Evolutionary conservation across 2,113 vertebrate species (phyloP), one percentile per base, ranked within the genome.

Genomic region (Gambusia holbrooki): DNA sequence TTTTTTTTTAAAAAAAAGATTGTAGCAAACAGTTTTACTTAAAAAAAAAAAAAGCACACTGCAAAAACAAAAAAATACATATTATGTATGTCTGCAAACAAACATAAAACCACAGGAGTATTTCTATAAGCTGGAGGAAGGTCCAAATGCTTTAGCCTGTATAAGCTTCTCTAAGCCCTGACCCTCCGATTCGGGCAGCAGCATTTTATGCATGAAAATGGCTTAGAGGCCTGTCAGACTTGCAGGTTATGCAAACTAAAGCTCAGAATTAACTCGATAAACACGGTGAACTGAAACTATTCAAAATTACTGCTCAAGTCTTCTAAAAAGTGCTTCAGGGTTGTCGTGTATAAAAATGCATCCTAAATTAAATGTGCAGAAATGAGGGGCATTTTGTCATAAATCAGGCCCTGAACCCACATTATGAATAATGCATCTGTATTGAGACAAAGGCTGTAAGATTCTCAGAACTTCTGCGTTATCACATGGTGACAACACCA

Each of bases 161-260:
- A 81, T 84, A 90, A 92, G 85, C 89, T 80, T 42, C 88, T 86
- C 77, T 84, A 88, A 90, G 74, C 76, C 66, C 79, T 73, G 60
- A 81, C 80, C 51, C 77, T 84, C 78, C 73, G 81, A 71, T 81
- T 83, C 74, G 74, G 79, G 79, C 73, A 76, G 87, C 83, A 80
- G 80, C 82, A 84, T 77, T 76, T 76, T 76, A 19, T 74, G 84
- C 25, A 51, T 90, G 84, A 87, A 88, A 90, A 84, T 69, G 79
- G 87, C 79, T 92, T 86, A 91, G 69, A 84, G 79, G 68, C 79
- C 79, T 83, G 84, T 86, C 84, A 73, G 71, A 71, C 71, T 80
- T 60, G 82, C 80, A 85, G 85, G 85, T 79, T 87, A 87, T 87
- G 82, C 84, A 89, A 85, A 84, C 88, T 87, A 66, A 79, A 71